phyloP scores from a whole-genome alignment of 2,888 invertebrate genomes.

The Notodonta ziczac region DNA sequence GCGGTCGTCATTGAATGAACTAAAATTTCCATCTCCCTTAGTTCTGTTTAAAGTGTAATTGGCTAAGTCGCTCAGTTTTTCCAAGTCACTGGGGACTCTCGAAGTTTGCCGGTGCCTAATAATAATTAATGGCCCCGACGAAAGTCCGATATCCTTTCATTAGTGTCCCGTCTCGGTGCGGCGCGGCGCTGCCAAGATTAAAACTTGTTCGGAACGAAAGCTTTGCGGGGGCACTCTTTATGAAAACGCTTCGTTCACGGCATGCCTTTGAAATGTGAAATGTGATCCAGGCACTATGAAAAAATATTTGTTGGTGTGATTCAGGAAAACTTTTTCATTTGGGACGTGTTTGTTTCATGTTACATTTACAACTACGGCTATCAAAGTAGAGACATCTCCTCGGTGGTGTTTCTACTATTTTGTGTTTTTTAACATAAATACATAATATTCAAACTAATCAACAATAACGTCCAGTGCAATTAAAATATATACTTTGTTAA shows the following conservation, averaged over 20 bases:
- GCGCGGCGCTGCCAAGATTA: constrained; percentile 72
- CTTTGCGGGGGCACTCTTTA: constrained; percentile 62
- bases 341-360: not conserved
- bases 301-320: constrained; percentile 50
- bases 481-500: too few species aligned
- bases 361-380: not conserved
- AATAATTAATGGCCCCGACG: constrained; percentile 81
- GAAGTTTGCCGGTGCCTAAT: constrained; percentile 75
- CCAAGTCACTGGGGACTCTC: constrained; percentile 73
- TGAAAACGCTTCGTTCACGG: constrained; percentile 58
- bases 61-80: constrained; percentile 72
- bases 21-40: constrained; percentile 52
- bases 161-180: constrained; percentile 69
- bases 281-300: constrained; percentile 51
- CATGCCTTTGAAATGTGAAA: constrained; percentile 64
- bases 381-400: not conserved
- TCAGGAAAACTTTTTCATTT: constrained; percentile 28
- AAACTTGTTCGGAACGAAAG: constrained; percentile 72
- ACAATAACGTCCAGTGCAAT: too few species aligned
- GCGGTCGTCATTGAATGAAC: constrained; percentile 45
- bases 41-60: constrained; percentile 67
- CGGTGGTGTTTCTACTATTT: not conserved
- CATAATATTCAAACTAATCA: too few species aligned
- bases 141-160: constrained; percentile 84
- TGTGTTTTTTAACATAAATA: too few species aligned